Evolutionary conservation across 1,140 invertebrate genomes (phyloP).

Genomic region (Drosophila obscura): DNA sequence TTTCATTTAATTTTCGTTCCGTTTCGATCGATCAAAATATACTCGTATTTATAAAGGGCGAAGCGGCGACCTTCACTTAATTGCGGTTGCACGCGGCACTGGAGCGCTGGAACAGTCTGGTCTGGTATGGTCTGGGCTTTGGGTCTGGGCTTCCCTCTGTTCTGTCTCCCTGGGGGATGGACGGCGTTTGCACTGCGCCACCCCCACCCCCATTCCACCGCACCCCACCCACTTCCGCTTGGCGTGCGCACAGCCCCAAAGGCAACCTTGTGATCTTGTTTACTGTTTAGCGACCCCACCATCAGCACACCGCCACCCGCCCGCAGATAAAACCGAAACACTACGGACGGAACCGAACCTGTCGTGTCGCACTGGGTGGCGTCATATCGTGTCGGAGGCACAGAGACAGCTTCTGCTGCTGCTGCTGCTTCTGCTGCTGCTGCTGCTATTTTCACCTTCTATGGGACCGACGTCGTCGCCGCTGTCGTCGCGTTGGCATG

Average conservation of each 20-base stretch:
- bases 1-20: conserved; percentile 26
- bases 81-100: conserved; percentile 38
- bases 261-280: conserved; percentile 79
- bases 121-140: not conserved
- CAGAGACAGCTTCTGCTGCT: conserved; percentile 10
- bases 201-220: conserved; percentile 7
- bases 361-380: conserved; percentile 76
- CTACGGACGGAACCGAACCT: conserved; percentile 26
- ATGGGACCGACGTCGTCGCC: conserved; percentile 51
- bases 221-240: conserved; percentile 71
- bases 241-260: conserved; percentile 72
- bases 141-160: conserved; percentile 5
- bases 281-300: conserved; percentile 79
- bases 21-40: conserved; percentile 47
- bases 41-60: not conserved
- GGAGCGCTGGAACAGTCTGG: conserved; percentile 31
- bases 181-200: conserved; percentile 5
- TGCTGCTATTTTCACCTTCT: conserved; percentile 79
- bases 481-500: conserved; percentile 72
- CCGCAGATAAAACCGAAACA: conserved; percentile 13
- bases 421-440: conserved; percentile 27
- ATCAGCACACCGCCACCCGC: conserved; percentile 12
- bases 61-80: conserved; percentile 71
- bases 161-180: conserved; percentile 12
- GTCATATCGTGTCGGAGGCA: conserved; percentile 58